Evolutionary conservation across 2,888 invertebrate genomes (phyloP), one percentile per base, ranked within the genome.

Genomic region (Punctoribates punctum): DNA sequence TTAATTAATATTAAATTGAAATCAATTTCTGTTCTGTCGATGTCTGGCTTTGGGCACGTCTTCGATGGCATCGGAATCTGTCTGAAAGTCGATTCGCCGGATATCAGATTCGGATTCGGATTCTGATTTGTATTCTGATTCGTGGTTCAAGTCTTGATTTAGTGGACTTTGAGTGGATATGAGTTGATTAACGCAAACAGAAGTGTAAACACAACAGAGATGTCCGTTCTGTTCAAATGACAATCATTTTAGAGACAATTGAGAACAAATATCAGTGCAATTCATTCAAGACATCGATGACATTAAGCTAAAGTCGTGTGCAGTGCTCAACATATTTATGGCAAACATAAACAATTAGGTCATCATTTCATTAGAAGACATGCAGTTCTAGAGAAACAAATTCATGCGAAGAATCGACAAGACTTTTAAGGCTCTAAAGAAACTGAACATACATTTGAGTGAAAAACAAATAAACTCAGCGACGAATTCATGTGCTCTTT

Each of bases 181-280:
- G 51, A 51, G 51, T 51, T 51, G 51, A 51, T n/a, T 51, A n/a
- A 51, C n/a, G 51, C 51, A 51, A 51, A 51, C 20, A 51, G 51
- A 51, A 51, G 51, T n/a, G 9, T 51, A 51, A 51, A 51, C n/a
- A 51, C 51, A 51, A 51, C 51, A 51, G 51, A 51, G 51, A 9
- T 51, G 51, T 51, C 51, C 51, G 20, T 51, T 20, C 51, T 51
- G 20, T 51, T n/a, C 51, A 51, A 51, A 51, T 20, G 6, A 51
- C 4, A 51, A 20, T 48, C 11, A 51, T 2, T 11, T 51, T 51
- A 51, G 15, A 9, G 1, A 20, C 2, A 2, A 51, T 20, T 51
- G 5, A 51, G 5, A 51, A 2, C 1, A n/a, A n/a, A n/a, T 51
- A n/a, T n/a, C n/a, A 2, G 51, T 51, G 51, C 51, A n/a, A 51